Evolutionary conservation across 2,113 vertebrate genomes (phyloP).

Genomic region (Oreotrochilus melanogaster): DNA sequence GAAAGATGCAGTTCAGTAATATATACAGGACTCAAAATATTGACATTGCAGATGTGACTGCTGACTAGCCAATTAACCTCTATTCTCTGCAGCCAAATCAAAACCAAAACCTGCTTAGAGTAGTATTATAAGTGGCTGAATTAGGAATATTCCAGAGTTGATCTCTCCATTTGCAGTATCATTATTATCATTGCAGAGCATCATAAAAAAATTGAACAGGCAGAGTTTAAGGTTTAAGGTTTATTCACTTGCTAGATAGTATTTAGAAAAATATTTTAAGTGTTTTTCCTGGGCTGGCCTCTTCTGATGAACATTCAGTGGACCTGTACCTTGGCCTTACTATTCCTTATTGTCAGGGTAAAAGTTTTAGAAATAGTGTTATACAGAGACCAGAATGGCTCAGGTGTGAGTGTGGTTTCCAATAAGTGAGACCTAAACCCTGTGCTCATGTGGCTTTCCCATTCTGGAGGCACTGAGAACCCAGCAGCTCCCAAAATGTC

Average conservation of each 20-base stretch:
- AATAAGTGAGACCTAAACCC: not conserved
- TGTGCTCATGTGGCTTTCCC: fast-evolving
- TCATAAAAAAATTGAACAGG: not conserved
- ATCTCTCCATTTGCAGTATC: not conserved
- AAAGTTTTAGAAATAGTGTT: not conserved
- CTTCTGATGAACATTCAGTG: not conserved
- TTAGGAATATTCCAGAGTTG: not conserved
- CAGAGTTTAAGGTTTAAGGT: not conserved
- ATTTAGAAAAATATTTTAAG: not conserved
- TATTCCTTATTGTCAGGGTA: not conserved
- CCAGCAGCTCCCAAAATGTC: not conserved
- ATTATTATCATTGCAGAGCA: not conserved
- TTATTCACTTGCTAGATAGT: not conserved
- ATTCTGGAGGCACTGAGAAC: not conserved
- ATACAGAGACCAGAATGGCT: not conserved
- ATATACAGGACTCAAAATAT: not conserved
- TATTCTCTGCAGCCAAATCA: not conserved
- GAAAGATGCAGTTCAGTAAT: conserved; percentile 57
- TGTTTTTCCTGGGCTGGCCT: not conserved
- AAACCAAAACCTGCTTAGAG: conserved; percentile 27
- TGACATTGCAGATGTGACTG: not conserved
- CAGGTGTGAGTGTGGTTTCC: not conserved
- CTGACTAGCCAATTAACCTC: conserved; percentile 26
- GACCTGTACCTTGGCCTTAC: not conserved
- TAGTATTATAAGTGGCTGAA: not conserved